Base-by-base conservation (phyloP, 2,888 invertebrate genomes). In the Leptinotarsa haldemani region DNA sequence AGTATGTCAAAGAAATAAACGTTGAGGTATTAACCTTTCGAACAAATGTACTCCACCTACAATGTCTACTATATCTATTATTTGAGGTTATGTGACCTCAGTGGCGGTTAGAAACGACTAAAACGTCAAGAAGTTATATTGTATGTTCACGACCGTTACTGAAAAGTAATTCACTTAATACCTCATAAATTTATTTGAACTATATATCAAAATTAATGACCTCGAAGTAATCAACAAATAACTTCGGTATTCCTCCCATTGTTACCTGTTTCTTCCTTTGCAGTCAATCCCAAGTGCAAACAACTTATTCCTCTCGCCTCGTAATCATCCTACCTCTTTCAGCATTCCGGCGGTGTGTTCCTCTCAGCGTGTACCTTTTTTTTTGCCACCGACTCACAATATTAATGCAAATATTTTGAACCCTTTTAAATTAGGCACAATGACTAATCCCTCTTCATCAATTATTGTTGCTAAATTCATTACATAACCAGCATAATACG, bases 351-450 rank as follows among this genome's bases (percentile, higher is more conserved):
- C 66, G 71, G 71, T 69, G 58, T 71, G 71, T 74, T 50, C 50
- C 15, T 61, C 69, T 50, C 73, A 69, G 71, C 74, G 69, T 71
- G 76, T 70, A 47, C 7, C 22, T 47, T 74, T 76, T 74, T 76
- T 76, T 72, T 74, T 69, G 65, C 65, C 50, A 68, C 48, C 71
- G 40, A 53, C 65, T 64, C 56, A 56, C 40, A 56, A 68, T 68
- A 58, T 58, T 70, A 70, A 76, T 76, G 76, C 76, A 80, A 82
- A 81, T 81, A 76, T 71, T 71, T 64, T 76, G 79, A 74, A 80
- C 82, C 81, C 79, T 75, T 80, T 80, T 82, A 79, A 77, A 80
- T 76, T 75, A 78, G 73, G 56, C 53, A 74, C 64, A 70, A 69
- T 30, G 46, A 66, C 52, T 56, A 65, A 65, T 71, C 71, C 71